Percentiles rank a stretch among this genome's conserved stretches.
Conservation (phyloP, 2,797 vertebrate genomes). For the Alauda arvensis region DNA sequence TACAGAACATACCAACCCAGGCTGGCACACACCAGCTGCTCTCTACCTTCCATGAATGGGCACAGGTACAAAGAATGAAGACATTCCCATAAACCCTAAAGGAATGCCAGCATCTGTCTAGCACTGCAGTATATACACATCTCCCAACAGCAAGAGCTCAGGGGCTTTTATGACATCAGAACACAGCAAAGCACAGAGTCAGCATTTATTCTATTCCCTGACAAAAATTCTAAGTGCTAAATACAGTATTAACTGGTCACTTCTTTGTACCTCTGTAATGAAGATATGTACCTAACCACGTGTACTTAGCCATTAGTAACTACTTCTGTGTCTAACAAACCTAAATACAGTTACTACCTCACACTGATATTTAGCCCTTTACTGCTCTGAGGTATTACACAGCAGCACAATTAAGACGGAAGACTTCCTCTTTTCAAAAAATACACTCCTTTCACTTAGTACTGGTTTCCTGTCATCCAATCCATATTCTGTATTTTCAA, state of each 20-base stretch:
- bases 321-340: not conserved
- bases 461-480: not conserved
- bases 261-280: not conserved
- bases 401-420: not conserved
- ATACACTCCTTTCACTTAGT: not conserved
- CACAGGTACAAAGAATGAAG: not conserved
- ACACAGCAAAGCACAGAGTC: not conserved
- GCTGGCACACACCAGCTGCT: rapidly evolving
- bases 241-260: not conserved
- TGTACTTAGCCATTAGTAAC: not conserved
- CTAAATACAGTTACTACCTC: not conserved
- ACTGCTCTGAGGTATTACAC: constrained; percentile 16
- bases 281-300: not conserved
- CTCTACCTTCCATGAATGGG: rapidly evolving
- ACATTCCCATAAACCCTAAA: not conserved
- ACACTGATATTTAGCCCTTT: not conserved
- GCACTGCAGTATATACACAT: no score
- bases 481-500: not conserved
- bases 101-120: rapidly evolving
- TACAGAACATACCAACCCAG: rapidly evolving
- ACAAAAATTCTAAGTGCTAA: not conserved
- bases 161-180: not conserved
- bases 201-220: not conserved
- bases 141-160: not conserved
- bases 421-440: not conserved